Evolutionary conservation across 2,888 invertebrate species (phyloP).

Genomic region (Melikaiella ostensackeni): DNA sequence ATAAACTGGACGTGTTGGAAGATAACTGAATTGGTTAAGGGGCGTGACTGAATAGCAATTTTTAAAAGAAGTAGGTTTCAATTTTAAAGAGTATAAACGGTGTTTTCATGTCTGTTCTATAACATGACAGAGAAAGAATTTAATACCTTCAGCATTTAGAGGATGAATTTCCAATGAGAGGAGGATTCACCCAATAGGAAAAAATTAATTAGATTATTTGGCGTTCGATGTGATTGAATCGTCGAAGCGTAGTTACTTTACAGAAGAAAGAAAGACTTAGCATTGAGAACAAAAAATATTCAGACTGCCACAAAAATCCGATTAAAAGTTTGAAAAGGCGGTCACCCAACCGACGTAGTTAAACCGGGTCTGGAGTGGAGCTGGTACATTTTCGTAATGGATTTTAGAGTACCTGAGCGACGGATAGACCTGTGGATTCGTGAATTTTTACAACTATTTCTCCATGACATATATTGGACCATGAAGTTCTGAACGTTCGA

Average conservation of each 20-base stretch:
- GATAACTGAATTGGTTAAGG: too few relatives aligned
- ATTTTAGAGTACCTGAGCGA: constrained; percentile 53
- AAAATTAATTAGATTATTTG: neutral
- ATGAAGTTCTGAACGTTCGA: too few relatives aligned
- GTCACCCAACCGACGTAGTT: neutral
- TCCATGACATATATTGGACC: too few relatives aligned
- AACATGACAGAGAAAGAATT: neutral
- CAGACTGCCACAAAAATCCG: neutral
- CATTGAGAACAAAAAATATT: neutral
- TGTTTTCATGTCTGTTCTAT: too few relatives aligned
- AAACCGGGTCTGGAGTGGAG: neutral
- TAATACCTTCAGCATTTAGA: neutral
- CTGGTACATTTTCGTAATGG: constrained; percentile 55
- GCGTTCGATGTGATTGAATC: neutral
- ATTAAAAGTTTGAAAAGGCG: neutral
- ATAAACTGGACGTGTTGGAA: too few relatives aligned
- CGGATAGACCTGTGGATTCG: constrained; percentile 39
- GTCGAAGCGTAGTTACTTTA: neutral
- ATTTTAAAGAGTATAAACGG: neutral
- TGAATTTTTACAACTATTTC: constrained; percentile 42
- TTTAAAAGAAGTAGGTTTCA: neutral
- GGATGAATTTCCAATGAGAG: neutral
- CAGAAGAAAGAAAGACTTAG: neutral
- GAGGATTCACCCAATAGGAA: neutral
- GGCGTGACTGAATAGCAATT: neutral